Evolutionary conservation across 2,888 invertebrate species (phyloP), one percentile per base, ranked within the genome.

Genomic region (Epistrophella euchroma): DNA sequence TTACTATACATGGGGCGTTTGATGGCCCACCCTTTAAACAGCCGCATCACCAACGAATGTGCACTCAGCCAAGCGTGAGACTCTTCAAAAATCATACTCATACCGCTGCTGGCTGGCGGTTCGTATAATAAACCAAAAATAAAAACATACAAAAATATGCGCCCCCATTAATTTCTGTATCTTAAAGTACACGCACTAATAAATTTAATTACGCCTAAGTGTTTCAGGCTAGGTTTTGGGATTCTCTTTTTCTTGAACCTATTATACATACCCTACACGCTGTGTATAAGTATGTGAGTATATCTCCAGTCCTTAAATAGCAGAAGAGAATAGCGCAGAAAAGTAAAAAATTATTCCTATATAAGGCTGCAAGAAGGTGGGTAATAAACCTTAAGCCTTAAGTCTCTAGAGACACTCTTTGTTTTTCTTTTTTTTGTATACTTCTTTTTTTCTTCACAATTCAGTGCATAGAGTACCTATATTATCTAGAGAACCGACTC

Each of bases 151-250:
- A 52, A 52, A 50, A 7, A 25, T 68, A 37, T 73, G 37, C 60
- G 45, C 62, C 37, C 37, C 37, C 52, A 40, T 70, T 52, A n/a
- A 43, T 45, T 45, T 52, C 28, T 40, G 19, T 55, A 47, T 62
- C 80, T 75, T 85, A n/a, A 76, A 72, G 66, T 73, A 71, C 72
- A 81, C 81, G 81, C 85, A 85, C 72, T 81, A 81, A 77, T 85
- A 85, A 81, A 85, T 85, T 85, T 85, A 81, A 85, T 85, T 81
- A 81, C 81, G 32, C 55, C 73, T 43, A 76, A 85, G 81, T 85
- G 81, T 73, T 76, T 76, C 73, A 50, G 68, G 62, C 74, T 56
- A 40, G 83, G 83, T 62, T 43, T 58, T 47, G 68, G 17, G 2
- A 50, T 66, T 37, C 22, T 15, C 40, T 4, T 28, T 28, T 28